These are phyloP conservation scores for Corythornis madagascariensis DNA, from an alignment of 2,113 vertebrate genomes.

Conservation along the genomic window DNA sequence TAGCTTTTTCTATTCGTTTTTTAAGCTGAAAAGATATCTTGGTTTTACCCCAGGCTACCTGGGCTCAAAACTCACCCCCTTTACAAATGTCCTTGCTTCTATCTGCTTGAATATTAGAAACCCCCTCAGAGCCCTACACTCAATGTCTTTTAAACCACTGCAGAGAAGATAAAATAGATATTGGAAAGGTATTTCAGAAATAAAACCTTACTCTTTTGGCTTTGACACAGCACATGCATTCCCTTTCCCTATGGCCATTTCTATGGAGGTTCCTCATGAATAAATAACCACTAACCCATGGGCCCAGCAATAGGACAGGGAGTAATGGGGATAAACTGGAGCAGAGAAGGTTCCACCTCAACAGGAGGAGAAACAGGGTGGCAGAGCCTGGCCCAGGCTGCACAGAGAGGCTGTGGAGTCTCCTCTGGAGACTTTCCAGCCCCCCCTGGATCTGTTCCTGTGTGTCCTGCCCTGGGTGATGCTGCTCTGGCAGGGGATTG, in stretches of 20 bases:
- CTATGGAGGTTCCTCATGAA: conserved; percentile 14
- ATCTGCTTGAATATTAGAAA: neutral
- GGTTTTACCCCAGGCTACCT: neutral
- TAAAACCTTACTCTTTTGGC: neutral
- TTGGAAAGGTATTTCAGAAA: conserved; percentile 36
- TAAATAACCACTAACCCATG: conserved; percentile 15
- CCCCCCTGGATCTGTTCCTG: too few relatives aligned
- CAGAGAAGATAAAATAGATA: neutral
- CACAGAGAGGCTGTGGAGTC: too few relatives aligned
- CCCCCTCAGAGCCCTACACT: neutral
- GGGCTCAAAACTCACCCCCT: neutral
- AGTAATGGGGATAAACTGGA: too few relatives aligned
- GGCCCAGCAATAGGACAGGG: too few relatives aligned
- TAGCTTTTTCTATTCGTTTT: neutral
- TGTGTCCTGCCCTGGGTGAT: too few relatives aligned
- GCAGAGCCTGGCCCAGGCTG: too few relatives aligned
- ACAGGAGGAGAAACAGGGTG: too few relatives aligned
- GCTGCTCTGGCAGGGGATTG: too few relatives aligned
- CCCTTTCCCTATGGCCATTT: conserved; percentile 6
- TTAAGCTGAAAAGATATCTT: neutral
- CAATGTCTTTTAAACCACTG: neutral
- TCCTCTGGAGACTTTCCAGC: too few relatives aligned
- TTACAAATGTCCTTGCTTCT: neutral
- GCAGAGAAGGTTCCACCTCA: too few relatives aligned
- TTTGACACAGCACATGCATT: neutral